Conservation (phyloP, 1,140 invertebrate genomes). For the Sminthurides bifidus region DNA sequence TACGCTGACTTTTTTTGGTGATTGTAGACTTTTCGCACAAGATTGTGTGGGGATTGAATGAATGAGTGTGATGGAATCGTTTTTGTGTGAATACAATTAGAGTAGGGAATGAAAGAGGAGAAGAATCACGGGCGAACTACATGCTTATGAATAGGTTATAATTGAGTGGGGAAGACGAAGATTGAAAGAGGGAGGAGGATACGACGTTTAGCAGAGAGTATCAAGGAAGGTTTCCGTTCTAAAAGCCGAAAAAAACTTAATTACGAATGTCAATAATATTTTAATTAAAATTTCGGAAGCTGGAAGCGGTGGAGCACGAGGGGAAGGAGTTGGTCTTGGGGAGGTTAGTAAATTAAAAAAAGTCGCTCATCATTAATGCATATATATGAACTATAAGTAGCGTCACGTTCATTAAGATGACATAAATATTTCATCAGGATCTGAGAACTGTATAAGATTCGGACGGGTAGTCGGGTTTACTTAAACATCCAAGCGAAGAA, state of each 20-base stretch:
- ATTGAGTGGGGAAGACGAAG: background rate
- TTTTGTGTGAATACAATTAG: no score
- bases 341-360: slow-evolving; percentile 25
- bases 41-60: no score
- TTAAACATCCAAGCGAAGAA: no score
- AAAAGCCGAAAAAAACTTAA: slow-evolving; percentile 29
- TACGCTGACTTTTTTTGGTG: no score
- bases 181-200: background rate
- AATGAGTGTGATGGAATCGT: no score
- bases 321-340: no score
- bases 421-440: slow-evolving; percentile 30
- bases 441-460: slow-evolving; percentile 15
- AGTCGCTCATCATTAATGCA: slow-evolving; percentile 28
- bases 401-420: slow-evolving; percentile 32
- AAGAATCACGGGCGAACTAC: no score
- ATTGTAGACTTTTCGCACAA: no score
- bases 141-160: no score
- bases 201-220: no score
- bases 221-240: slow-evolving; percentile 12
- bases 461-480: no score
- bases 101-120: no score
- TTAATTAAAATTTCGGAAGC: slow-evolving; percentile 30
- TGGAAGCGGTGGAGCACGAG: slow-evolving; percentile 16
- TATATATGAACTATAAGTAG: slow-evolving; percentile 27
- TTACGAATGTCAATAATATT: slow-evolving; percentile 32